These are phyloP conservation scores for Sinelater perroti DNA, from an alignment of 2,888 invertebrate genomes.

Conservation along the genomic window DNA sequence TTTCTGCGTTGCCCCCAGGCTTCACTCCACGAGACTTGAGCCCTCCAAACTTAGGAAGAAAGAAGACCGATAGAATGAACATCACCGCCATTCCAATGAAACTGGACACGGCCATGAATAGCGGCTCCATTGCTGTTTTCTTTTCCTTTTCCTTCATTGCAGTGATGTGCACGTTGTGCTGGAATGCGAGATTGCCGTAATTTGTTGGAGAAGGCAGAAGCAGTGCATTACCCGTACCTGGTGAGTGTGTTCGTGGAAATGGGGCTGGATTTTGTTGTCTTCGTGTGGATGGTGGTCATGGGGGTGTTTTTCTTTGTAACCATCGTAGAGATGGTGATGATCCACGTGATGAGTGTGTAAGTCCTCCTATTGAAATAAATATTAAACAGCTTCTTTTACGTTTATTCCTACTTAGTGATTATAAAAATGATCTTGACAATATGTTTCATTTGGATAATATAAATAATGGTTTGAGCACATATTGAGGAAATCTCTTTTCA, in stretches of 20 bases:
- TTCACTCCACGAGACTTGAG: constrained; percentile 49
- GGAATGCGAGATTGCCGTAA: constrained; percentile 1
- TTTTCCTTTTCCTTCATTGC: constrained; percentile 51
- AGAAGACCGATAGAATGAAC: constrained; percentile 63
- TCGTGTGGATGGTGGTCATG: too few relatives aligned
- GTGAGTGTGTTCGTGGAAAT: constrained; percentile 54
- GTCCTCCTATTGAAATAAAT: too few relatives aligned
- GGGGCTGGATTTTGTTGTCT: constrained; percentile 26
- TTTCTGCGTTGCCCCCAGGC: constrained; percentile 52
- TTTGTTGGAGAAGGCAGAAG: too few relatives aligned
- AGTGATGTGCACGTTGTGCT: constrained; percentile 57
- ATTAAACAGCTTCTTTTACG: too few relatives aligned
- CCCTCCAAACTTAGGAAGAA: constrained; percentile 61
- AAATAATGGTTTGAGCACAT: too few relatives aligned
- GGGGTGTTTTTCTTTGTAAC: too few relatives aligned
- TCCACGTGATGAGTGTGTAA: too few relatives aligned
- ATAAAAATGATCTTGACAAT: too few relatives aligned
- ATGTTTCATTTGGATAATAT: too few relatives aligned
- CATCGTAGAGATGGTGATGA: too few relatives aligned
- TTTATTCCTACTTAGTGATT: too few relatives aligned
- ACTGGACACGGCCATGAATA: constrained; percentile 67
- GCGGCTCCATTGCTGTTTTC: constrained; percentile 61
- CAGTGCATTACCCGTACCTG: constrained; percentile 46
- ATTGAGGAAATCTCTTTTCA: too few relatives aligned
- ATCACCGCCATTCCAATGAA: constrained; percentile 66